These are phyloP conservation scores for Trichogramma evanescens DNA, from an alignment of 2,888 invertebrate genomes.

Conservation along the genomic window DNA sequence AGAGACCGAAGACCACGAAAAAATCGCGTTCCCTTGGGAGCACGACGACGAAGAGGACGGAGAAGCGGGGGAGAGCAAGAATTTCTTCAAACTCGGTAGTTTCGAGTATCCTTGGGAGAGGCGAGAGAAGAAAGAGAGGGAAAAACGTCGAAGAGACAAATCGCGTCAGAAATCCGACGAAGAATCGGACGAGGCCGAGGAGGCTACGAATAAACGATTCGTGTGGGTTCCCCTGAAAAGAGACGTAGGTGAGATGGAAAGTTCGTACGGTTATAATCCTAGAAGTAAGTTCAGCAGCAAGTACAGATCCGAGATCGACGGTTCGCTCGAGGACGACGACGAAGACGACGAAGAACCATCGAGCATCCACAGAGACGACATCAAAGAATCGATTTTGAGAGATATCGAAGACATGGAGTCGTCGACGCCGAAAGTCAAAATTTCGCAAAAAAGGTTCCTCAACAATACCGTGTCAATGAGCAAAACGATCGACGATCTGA, in stretches of 20 bases:
- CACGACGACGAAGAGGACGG: conserved; percentile 24
- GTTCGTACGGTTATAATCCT: conserved; percentile 7
- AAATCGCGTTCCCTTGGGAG: conserved; percentile 37
- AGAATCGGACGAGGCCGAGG: not conserved
- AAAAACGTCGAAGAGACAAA: conserved; percentile 22
- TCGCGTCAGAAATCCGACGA: conserved; percentile 3
- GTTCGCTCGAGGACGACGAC: conserved; percentile 11
- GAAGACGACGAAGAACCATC: conserved; percentile 1
- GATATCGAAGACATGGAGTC: conserved; percentile 1
- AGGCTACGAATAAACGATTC: conserved; percentile 8
- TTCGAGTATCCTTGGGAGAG: conserved; percentile 44
- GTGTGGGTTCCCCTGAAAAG: conserved; percentile 20
- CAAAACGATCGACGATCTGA: not conserved
- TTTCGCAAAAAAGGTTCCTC: not conserved
- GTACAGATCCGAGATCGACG: conserved; percentile 24
- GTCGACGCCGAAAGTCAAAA: conserved; percentile 1
- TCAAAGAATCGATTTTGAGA: conserved; percentile 20
- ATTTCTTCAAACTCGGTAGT: conserved; percentile 20
- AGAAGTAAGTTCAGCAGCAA: conserved; percentile 33
- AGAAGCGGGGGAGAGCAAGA: conserved; percentile 22
- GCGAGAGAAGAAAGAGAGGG: conserved; percentile 32
- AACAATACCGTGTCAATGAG: not conserved
- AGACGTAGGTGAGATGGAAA: conserved; percentile 23
- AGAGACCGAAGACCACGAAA: conserved; percentile 25
- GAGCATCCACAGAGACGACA: conserved; percentile 19